phyloP scores from a whole-genome alignment of 2,888 invertebrate genomes.

The Acronicta aceris region DNA sequence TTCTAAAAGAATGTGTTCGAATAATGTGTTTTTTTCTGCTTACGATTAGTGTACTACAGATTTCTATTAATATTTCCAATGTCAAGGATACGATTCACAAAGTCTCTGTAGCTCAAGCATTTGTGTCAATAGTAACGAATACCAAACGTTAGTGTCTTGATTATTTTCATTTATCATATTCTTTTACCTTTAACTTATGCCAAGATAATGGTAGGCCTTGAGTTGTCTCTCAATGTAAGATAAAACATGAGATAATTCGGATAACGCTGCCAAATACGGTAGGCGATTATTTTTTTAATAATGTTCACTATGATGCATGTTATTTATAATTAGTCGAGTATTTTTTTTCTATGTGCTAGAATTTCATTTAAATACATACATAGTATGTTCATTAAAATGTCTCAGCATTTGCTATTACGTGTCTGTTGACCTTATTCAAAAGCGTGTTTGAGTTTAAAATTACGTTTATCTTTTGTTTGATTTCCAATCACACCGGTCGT shows the following conservation, averaged over 20 bases:
- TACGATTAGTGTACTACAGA: not conserved
- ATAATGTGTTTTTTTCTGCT: constrained; percentile 5
- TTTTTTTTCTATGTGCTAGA: constrained; percentile 41
- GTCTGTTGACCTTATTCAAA: constrained; percentile 13
- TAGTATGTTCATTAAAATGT: constrained; percentile 30
- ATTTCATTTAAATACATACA: no score
- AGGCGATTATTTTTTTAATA: constrained; percentile 2
- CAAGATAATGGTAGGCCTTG: constrained; percentile 71
- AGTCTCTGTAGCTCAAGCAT: constrained; percentile 28
- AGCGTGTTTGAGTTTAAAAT: constrained; percentile 11
- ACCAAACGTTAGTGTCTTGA: constrained; percentile 16
- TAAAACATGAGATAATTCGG: constrained; percentile 70
- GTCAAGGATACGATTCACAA: constrained; percentile 36
- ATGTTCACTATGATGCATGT: no score
- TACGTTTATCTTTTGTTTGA: constrained; percentile 23
- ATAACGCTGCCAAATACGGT: constrained; percentile 31
- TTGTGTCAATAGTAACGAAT: constrained; percentile 40
- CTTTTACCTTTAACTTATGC: constrained; percentile 45
- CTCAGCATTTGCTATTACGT: constrained; percentile 3
- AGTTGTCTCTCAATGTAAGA: constrained; percentile 68
- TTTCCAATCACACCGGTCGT: constrained; percentile 11
- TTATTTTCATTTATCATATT: constrained; percentile 30
- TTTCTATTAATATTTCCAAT: constrained; percentile 33
- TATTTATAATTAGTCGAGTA: constrained; percentile 36
- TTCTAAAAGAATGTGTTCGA: not conserved